Evolutionary conservation across 23 tunicate genomes (phyloP).

Genomic region (Trididemnum nubilum): DNA sequence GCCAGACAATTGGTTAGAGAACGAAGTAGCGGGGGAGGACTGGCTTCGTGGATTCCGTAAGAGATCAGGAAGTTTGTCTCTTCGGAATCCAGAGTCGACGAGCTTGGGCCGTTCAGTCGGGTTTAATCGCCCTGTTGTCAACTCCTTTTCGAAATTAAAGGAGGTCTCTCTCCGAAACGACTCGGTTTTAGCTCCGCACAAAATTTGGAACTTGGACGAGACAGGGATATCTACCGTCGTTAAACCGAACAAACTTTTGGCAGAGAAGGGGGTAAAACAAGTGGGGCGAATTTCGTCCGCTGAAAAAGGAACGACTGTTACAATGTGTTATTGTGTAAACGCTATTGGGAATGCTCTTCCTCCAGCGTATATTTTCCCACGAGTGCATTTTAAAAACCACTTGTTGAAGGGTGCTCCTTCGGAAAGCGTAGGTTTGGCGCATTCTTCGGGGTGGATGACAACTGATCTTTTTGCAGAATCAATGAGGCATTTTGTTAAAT

Average conservation of each 20-base stretch:
- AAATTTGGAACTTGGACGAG: conserved; percentile 50
- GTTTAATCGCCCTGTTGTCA: too few species aligned
- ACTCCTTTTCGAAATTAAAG: conserved; percentile 22
- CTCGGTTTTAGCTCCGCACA: conserved; percentile 3
- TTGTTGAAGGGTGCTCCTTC: conserved; percentile 27
- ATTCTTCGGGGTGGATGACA: conserved; percentile 21
- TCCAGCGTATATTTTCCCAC: conserved; percentile 36
- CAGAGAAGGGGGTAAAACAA: conserved; percentile 34
- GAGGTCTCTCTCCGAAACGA: not conserved
- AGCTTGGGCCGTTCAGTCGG: conserved; percentile 28
- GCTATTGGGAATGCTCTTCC: conserved; percentile 34
- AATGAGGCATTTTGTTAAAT: conserved; percentile 6
- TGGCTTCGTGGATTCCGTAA: conserved; percentile 39
- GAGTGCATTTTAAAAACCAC: conserved; percentile 21
- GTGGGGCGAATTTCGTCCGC: conserved; percentile 41
- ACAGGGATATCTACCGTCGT: conserved; percentile 45
- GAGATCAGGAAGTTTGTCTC: conserved; percentile 24
- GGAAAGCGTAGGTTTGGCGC: conserved; percentile 4
- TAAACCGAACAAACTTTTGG: conserved; percentile 23
- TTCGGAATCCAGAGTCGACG: conserved; percentile 42
- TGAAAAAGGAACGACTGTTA: conserved; percentile 42
- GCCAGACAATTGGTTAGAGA: conserved; percentile 20
- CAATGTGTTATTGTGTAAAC: conserved; percentile 44
- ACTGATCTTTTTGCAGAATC: not conserved
- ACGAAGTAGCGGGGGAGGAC: conserved; percentile 30